Evolutionary conservation across 2,113 vertebrate genomes (phyloP).

Genomic region (Casuarius casuarius): DNA sequence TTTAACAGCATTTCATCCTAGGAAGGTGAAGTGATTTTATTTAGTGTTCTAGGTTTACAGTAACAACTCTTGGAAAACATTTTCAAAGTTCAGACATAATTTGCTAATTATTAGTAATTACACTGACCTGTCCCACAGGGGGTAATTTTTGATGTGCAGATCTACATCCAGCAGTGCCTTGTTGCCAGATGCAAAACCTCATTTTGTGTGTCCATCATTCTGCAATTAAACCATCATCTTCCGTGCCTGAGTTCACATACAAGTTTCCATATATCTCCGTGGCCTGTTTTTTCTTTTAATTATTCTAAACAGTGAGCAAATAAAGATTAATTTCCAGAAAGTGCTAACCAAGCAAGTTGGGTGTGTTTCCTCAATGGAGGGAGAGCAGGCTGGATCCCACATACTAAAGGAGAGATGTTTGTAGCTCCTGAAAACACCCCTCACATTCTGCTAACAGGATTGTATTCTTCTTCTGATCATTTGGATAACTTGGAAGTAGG

Average conservation of each 20-base stretch:
- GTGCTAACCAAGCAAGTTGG: accelerated
- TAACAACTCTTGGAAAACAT: neutral
- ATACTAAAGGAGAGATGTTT: neutral
- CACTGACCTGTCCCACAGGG: accelerated
- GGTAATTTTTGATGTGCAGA: neutral
- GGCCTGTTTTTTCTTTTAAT: neutral
- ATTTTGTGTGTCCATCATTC: neutral
- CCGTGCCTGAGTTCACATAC: neutral
- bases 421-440: neutral
- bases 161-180: neutral
- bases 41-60: neutral
- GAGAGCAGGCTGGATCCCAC: neutral
- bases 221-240: neutral
- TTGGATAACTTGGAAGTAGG: neutral
- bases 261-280: accelerated
- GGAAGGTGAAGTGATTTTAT: neutral
- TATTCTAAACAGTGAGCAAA: neutral
- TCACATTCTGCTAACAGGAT: neutral
- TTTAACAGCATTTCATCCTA: neutral
- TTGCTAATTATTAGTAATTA: neutral
- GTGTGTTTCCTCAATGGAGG: accelerated
- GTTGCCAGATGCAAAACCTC: neutral
- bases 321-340: neutral
- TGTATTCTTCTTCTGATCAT: neutral
- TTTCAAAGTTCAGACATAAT: neutral